Evolutionary conservation across 2,888 invertebrate species (phyloP), one percentile per base, ranked within the genome.

Genomic region (Apotomis betuletana): DNA sequence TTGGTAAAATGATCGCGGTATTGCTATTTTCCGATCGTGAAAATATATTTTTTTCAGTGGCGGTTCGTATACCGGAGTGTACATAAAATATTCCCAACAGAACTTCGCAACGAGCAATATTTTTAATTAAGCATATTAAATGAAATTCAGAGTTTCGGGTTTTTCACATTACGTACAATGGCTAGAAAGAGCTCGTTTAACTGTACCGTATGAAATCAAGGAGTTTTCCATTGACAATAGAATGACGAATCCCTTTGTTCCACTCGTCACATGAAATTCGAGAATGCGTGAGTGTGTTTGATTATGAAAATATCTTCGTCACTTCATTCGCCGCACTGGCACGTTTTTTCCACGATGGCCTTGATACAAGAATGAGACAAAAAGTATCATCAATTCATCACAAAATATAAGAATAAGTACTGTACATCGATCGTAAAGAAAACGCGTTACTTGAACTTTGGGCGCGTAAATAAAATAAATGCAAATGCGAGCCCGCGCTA

Each of bases 201-300:
- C 4, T 27, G 62, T 52, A 27, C 41, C 64, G 41, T 54, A 12
- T 38, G 12, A 55, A 54, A 64, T 54, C 10, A n/a, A 54, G 27
- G 5, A 57, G 27, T n/a, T 55, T 55, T 65, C 55, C 65, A 65
- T 57, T 57, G 46, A 13, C 44, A 57, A 57, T 57, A 46, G 36
- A 41, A n/a, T 68, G 68, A 68, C 63, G 72, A 76, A 75, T 70
- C 68, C 61, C 71, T 75, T 79, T 79, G 76, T 78, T 77, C 65
- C 64, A 75, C 73, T 77, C 74, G 75, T 74, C 67, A 69, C 44
- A 73, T 75, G 70, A 71, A 74, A 75, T 71, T 55, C 51, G 67
- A 61, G 57, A 71, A 64, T 70, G 69, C 55, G 58, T 75, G 67
- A 70, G 54, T 69, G 67, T 76, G 38, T 76, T 74, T 79, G 64